Percentiles rank a stretch among this genome's conserved stretches.
Evolutionary conservation across 2,113 vertebrate species (phyloP).

Genomic region (Heterotilapia buettikoferi): DNA sequence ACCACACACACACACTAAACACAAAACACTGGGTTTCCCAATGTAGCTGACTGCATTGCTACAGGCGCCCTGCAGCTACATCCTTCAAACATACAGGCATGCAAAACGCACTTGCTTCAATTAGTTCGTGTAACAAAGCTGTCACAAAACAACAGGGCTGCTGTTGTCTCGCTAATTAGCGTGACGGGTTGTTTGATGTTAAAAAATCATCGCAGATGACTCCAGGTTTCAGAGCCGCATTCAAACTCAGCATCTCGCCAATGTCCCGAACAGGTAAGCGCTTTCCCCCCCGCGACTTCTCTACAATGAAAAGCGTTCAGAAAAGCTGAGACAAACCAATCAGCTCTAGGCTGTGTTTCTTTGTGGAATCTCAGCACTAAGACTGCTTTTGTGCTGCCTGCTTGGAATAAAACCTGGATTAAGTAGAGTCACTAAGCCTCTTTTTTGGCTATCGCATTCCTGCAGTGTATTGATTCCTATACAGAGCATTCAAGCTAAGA

Average conservation of each 20-base stretch:
- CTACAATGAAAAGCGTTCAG: background rate
- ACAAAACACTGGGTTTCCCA: background rate
- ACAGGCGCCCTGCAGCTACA: constrained; percentile 1
- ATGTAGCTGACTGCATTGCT: constrained; percentile 9
- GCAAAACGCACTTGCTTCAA: constrained; percentile 5
- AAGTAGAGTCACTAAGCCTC: constrained; percentile 41
- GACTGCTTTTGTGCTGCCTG: constrained; percentile 17
- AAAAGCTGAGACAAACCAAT: constrained; percentile 5
- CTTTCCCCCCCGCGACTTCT: background rate
- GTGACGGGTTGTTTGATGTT: background rate
- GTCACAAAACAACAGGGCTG: constrained; percentile 15
- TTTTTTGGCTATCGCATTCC: constrained; percentile 30
- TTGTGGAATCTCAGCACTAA: constrained; percentile 21
- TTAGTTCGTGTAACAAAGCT: constrained; percentile 23
- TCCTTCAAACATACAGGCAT: background rate
- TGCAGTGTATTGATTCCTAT: constrained; percentile 30
- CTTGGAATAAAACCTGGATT: constrained; percentile 49
- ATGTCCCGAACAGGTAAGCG: background rate
- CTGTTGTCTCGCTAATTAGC: constrained; percentile 27
- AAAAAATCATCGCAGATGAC: background rate
- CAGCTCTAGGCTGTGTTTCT: constrained; percentile 2
- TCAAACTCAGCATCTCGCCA: background rate
- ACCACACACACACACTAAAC: background rate
- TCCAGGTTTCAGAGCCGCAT: background rate
- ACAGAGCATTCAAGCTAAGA: constrained; percentile 4